Conservation (phyloP, 2,797 vertebrate genomes). For the Cryptoblepharus egeriae region DNA sequence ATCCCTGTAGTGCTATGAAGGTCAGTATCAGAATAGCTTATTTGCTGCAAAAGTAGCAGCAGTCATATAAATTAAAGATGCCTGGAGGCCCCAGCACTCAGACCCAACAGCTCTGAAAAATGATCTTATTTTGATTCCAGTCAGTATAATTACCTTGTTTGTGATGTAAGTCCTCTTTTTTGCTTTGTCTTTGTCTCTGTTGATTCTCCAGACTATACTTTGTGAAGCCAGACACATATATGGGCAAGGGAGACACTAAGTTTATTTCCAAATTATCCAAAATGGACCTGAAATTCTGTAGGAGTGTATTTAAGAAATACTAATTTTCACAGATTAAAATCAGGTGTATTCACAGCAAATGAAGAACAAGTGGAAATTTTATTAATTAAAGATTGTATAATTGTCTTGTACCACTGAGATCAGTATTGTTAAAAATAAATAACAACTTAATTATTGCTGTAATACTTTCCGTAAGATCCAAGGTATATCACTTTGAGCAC, state of each 20-base stretch:
- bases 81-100: slow-evolving; percentile 61
- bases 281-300: background rate
- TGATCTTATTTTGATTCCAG: slow-evolving; percentile 67
- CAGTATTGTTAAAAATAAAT: background rate
- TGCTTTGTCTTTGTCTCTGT: slow-evolving; percentile 25
- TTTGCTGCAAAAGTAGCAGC: slow-evolving; percentile 62
- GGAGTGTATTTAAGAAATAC: background rate
- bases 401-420: background rate
- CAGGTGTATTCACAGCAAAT: background rate
- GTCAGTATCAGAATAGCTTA: slow-evolving; percentile 65
- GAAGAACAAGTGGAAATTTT: slow-evolving; percentile 18
- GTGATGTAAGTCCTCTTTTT: slow-evolving; percentile 43
- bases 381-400: slow-evolving; percentile 8
- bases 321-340: background rate
- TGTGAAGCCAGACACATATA: slow-evolving; percentile 23
- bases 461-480: background rate
- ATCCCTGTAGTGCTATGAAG: slow-evolving; percentile 61
- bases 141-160: slow-evolving; percentile 49
- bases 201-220: slow-evolving; percentile 37
- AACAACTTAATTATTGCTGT: slow-evolving; percentile 4
- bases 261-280: slow-evolving; percentile 6
- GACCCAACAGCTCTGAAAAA: slow-evolving; percentile 68
- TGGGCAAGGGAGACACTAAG: too few relatives aligned
- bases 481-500: background rate
- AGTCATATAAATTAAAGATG: slow-evolving; percentile 68